Conservation (phyloP, 1,140 invertebrate genomes). For the Zophobas morio region DNA sequence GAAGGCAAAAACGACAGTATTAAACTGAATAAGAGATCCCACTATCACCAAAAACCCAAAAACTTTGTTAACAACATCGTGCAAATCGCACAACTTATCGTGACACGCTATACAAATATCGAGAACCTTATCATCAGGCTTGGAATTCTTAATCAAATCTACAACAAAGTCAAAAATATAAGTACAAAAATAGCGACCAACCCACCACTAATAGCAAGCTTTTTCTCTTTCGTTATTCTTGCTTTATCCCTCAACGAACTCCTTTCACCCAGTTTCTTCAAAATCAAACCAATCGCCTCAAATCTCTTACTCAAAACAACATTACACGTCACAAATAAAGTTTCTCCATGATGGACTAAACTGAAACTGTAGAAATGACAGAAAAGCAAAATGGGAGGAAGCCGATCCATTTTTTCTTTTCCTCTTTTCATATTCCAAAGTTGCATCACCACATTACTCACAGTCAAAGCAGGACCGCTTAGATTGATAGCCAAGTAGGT, state of each 20-base stretch:
- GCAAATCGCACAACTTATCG: constrained; percentile 32
- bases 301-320: constrained; percentile 3
- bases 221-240: neutral
- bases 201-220: neutral
- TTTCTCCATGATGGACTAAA: constrained; percentile 26
- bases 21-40: constrained; percentile 27
- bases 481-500: neutral
- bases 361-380: neutral
- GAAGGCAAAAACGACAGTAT: constrained; percentile 23
- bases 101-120: constrained; percentile 8
- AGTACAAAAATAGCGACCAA: neutral
- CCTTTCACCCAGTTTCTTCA: neutral
- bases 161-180: neutral
- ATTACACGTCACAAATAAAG: constrained; percentile 5
- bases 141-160: constrained; percentile 4
- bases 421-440: constrained; percentile 7
- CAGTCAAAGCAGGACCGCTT: neutral
- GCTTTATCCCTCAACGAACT: neutral
- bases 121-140: constrained; percentile 5
- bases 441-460: constrained; percentile 9
- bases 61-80: constrained; percentile 9
- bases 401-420: neutral
- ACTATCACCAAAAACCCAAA: constrained; percentile 30
- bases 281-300: neutral
- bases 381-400: constrained; percentile 3